Evolutionary conservation across 2,797 vertebrate genomes (phyloP).

Genomic region (Forpus xanthops): DNA sequence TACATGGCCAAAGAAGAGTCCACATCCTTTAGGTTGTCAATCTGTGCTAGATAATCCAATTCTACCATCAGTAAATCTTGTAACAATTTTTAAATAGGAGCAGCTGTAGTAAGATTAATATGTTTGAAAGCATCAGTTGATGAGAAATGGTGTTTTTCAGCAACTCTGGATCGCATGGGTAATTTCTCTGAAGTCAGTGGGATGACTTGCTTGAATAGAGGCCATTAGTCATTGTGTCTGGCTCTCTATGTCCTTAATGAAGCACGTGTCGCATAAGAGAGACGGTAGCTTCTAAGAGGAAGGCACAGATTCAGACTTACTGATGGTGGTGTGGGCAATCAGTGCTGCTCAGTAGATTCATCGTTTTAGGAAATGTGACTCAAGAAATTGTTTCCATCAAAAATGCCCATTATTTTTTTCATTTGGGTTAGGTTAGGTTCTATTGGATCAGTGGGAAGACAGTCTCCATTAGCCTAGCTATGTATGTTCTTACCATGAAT

Average conservation of each 20-base stretch:
- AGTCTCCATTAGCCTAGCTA: neutral
- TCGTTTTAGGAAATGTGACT: neutral
- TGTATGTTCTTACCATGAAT: neutral
- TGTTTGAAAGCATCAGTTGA: constrained; percentile 18
- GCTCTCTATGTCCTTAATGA: neutral
- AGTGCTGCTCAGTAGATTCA: neutral
- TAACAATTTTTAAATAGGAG: neutral
- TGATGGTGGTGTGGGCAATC: neutral
- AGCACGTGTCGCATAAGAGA: neutral
- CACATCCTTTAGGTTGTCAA: neutral
- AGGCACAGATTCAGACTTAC: neutral
- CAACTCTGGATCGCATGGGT: neutral
- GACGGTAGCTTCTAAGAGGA: neutral
- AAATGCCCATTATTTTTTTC: neutral
- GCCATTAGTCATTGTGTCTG: neutral
- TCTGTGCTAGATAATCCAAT: neutral
- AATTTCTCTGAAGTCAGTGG: constrained; percentile 13
- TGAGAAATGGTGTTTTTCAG: constrained; percentile 40
- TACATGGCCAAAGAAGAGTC: neutral
- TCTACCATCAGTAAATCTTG: neutral
- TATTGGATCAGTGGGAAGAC: neutral
- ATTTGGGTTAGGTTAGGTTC: neutral
- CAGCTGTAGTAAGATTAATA: constrained; percentile 11
- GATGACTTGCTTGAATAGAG: constrained; percentile 11
- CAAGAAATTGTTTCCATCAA: neutral